These are phyloP conservation scores for Neodontobutis hainanensis DNA, from an alignment of 2,113 vertebrate species.

Conservation along the genomic window DNA sequence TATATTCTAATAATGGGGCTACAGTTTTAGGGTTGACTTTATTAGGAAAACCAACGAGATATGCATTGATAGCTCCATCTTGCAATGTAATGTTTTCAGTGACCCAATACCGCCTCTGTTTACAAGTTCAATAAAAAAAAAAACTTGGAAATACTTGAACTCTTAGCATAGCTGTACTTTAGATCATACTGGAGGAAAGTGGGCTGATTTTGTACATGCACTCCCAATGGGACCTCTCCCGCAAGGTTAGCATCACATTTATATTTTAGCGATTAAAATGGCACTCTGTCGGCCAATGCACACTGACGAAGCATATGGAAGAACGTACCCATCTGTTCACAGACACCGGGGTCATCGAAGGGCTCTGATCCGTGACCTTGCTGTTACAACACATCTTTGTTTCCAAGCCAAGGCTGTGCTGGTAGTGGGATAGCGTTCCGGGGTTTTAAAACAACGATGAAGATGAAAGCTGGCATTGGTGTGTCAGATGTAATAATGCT, in stretches of 20 bases:
- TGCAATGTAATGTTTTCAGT: neutral
- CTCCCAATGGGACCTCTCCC: constrained; percentile 40
- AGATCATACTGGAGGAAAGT: neutral
- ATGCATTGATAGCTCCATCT: neutral
- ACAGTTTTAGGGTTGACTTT: neutral
- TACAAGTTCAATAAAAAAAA: constrained; percentile 1
- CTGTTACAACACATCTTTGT: neutral
- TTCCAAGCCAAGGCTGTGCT: neutral
- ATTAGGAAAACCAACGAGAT: too few species aligned
- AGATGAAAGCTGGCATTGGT: constrained; percentile 1
- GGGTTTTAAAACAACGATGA: constrained; percentile 9
- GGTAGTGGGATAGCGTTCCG: neutral
- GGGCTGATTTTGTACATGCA: neutral
- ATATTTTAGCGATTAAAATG: constrained; percentile 37
- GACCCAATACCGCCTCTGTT: constrained; percentile 1
- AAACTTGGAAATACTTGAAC: constrained; percentile 23
- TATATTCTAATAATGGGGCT: too few species aligned
- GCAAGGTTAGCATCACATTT: constrained; percentile 42
- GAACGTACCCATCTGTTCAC: constrained; percentile 20
- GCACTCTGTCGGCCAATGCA: neutral
- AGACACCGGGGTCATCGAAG: neutral
- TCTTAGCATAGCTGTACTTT: constrained; percentile 7
- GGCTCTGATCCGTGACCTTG: constrained; percentile 29
- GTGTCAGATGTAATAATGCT: constrained; percentile 4
- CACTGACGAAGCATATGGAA: constrained; percentile 24